Evolutionary conservation across 2,888 invertebrate genomes (phyloP).

Genomic region (Lasioglossum vierecki): DNA sequence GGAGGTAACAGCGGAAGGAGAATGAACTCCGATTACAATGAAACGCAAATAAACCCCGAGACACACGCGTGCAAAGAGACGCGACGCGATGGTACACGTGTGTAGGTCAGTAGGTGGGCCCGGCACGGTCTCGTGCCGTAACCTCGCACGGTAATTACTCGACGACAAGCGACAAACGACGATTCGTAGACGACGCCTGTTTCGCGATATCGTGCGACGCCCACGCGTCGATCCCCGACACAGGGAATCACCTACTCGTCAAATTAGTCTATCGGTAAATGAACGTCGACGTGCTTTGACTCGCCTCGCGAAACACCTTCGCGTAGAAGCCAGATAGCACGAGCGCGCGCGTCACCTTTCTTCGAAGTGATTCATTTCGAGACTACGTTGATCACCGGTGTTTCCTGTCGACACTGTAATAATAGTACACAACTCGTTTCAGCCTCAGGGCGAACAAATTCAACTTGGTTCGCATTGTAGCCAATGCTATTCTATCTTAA

Average conservation of each 20-base stretch:
- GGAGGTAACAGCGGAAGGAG: conserved; percentile 65
- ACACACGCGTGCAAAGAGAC: conserved; percentile 16
- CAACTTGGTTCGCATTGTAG: too few species aligned
- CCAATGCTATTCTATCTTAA: too few species aligned
- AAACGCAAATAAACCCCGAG: conserved; percentile 74
- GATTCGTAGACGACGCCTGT: not conserved
- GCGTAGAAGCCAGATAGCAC: not conserved
- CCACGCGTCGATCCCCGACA: not conserved
- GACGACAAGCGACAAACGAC: not conserved
- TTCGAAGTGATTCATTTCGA: not conserved
- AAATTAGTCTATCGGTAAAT: not conserved
- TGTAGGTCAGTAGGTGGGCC: conserved; percentile 60
- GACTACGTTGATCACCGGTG: not conserved
- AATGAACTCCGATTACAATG: conserved; percentile 78
- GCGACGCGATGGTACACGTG: conserved; percentile 16
- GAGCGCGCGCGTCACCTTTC: not conserved
- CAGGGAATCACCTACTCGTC: not conserved
- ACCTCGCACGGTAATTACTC: conserved; percentile 43
- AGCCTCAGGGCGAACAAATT: too few species aligned
- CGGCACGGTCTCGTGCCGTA: conserved; percentile 11
- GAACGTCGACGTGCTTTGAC: not conserved
- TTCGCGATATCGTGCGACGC: conserved; percentile 1
- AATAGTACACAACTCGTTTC: too few species aligned
- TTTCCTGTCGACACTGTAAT: not conserved
- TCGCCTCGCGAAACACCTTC: too few species aligned